phyloP scores from a whole-genome alignment of 1,140 invertebrate species.

The Drosophila ironensis region DNA sequence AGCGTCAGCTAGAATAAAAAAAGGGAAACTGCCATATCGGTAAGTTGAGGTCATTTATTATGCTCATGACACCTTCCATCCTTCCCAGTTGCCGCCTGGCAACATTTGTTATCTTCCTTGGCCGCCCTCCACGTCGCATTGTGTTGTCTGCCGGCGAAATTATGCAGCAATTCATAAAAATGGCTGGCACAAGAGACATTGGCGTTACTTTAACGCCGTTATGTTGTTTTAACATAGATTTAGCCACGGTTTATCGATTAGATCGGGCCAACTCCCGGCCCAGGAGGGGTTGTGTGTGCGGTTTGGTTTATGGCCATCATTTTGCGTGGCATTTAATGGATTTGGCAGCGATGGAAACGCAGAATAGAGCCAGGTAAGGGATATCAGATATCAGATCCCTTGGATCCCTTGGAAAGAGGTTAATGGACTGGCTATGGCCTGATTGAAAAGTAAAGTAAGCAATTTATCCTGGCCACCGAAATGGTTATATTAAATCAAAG shows the following conservation, averaged over 20 bases:
- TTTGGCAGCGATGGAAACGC: not conserved
- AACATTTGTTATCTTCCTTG: constrained; percentile 61
- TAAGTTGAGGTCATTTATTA: constrained; percentile 76
- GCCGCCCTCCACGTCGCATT: constrained; percentile 25
- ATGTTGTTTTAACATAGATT: constrained; percentile 61
- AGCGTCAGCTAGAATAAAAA: constrained; percentile 49
- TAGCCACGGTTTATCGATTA: constrained; percentile 56
- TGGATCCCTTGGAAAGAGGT: not conserved
- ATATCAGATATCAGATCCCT: not conserved
- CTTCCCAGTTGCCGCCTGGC: constrained; percentile 28
- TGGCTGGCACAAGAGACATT: constrained; percentile 24
- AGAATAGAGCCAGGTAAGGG: not conserved
- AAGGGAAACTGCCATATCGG: constrained; percentile 55
- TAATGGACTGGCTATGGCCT: constrained; percentile 7
- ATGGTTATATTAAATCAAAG: no score
- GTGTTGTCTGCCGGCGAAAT: constrained; percentile 59
- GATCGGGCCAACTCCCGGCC: not conserved
- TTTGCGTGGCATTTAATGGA: constrained; percentile 35
- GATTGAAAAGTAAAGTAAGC: constrained; percentile 17
- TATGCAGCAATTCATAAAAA: constrained; percentile 77
- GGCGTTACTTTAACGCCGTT: constrained; percentile 41
- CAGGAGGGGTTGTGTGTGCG: constrained; percentile 24
- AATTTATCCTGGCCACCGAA: not conserved
- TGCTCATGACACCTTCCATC: constrained; percentile 69
- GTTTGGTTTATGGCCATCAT: constrained; percentile 32